Evolutionary conservation across 2,797 vertebrate species (phyloP).

Genomic region (Poeciliopsis gracilis): DNA sequence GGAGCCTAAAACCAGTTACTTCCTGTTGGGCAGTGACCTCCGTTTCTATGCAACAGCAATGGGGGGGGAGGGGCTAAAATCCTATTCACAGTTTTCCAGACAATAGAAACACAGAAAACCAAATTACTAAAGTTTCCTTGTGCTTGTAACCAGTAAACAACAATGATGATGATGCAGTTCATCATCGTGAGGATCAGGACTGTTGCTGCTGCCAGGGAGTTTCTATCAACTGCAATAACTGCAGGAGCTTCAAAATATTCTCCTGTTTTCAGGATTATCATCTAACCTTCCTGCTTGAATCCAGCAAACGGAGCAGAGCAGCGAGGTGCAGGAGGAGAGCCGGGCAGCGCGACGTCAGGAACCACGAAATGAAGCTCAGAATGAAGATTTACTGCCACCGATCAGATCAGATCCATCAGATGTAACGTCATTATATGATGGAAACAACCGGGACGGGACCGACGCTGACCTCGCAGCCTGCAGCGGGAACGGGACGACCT

Average conservation of each 20-base stretch:
- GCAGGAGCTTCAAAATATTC: not conserved
- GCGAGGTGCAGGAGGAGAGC: not conserved
- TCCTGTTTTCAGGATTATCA: not conserved
- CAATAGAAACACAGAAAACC: too few relatives aligned
- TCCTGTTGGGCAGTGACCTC: too few relatives aligned
- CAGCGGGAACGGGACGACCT: too few relatives aligned
- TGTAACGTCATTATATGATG: conserved; percentile 57
- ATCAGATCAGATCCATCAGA: conserved; percentile 13
- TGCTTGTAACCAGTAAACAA: too few relatives aligned
- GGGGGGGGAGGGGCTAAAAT: too few relatives aligned
- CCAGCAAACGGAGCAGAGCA: conserved; percentile 11
- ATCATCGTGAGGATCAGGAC: not conserved
- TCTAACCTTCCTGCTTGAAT: not conserved
- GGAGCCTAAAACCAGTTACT: not conserved
- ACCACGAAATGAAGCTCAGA: conserved; percentile 25
- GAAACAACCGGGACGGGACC: conserved; percentile 40
- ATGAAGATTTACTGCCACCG: conserved; percentile 56
- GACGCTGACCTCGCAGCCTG: conserved; percentile 9
- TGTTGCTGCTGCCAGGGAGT: not conserved
- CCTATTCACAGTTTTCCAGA: too few relatives aligned
- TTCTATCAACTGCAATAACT: not conserved
- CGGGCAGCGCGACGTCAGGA: conserved; percentile 29
- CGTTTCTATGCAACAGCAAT: too few relatives aligned
- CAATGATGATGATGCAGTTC: not conserved
- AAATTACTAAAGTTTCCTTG: too few relatives aligned